phyloP scores from a whole-genome alignment of 2,113 vertebrate genomes.

The Actenoides hombroni region DNA sequence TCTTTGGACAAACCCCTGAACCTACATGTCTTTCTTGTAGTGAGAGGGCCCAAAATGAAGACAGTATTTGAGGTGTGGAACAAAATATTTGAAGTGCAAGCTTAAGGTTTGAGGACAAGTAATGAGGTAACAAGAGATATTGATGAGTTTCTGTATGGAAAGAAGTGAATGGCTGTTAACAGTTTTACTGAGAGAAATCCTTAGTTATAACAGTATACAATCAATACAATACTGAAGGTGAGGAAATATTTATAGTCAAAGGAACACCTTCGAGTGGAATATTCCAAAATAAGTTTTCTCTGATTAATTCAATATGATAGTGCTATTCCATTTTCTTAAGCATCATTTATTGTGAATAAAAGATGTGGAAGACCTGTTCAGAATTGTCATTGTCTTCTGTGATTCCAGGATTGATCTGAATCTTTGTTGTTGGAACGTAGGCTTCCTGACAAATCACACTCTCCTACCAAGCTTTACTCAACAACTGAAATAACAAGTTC shows the following conservation, averaged over 20 bases:
- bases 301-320: background rate
- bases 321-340: background rate
- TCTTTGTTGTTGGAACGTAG: background rate
- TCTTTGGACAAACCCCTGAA: accelerated
- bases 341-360: background rate
- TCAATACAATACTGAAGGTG: background rate
- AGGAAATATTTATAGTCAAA: background rate
- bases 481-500: background rate
- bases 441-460: background rate
- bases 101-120: background rate
- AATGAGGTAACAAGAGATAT: background rate
- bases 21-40: background rate
- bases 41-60: background rate
- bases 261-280: background rate
- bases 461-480: background rate
- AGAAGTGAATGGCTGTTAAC: background rate
- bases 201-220: background rate
- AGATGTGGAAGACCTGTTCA: background rate
- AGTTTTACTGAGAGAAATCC: background rate
- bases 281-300: background rate
- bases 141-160: background rate
- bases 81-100: accelerated
- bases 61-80: background rate
- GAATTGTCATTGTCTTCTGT: background rate
- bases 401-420: background rate